phyloP scores from a whole-genome alignment of 2,888 invertebrate genomes.

The Sclerodermus sp. region DNA sequence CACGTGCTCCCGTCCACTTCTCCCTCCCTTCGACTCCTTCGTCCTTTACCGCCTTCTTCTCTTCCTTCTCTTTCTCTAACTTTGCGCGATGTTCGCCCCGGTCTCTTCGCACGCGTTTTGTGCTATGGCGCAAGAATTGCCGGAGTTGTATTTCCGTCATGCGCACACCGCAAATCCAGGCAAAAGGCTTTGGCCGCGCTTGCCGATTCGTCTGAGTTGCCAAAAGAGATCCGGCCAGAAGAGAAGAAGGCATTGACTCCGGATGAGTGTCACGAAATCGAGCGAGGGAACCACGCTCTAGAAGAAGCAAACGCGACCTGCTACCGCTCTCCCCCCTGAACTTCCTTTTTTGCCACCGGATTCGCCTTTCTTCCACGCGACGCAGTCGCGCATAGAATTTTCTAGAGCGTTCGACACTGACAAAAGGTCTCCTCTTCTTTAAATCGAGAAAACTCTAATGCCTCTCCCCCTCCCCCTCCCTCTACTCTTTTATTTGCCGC shows the following conservation, averaged over 20 bases:
- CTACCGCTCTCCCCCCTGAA: slow-evolving; percentile 2
- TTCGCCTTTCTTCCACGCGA: too few relatives aligned
- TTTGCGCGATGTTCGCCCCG: not conserved
- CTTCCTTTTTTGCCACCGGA: not conserved
- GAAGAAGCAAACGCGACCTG: not conserved
- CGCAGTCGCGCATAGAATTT: too few relatives aligned
- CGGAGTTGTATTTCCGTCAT: slow-evolving; percentile 34
- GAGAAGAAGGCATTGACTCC: slow-evolving; percentile 24
- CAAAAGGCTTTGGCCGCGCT: slow-evolving; percentile 14
- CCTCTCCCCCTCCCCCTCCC: too few relatives aligned
- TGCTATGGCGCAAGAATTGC: slow-evolving; percentile 23
- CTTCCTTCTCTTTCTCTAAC: too few relatives aligned
- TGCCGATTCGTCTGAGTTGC: too few relatives aligned
- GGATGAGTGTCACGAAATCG: slow-evolving; percentile 14
- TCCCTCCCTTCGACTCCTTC: too few relatives aligned
- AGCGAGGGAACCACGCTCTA: slow-evolving; percentile 17
- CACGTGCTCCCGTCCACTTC: slow-evolving; percentile 13
- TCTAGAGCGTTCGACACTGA: too few relatives aligned
- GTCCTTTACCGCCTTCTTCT: too few relatives aligned
- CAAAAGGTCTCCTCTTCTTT: too few relatives aligned
- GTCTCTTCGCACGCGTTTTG: slow-evolving; percentile 21
- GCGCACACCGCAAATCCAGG: slow-evolving; percentile 33
- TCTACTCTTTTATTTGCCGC: too few relatives aligned
- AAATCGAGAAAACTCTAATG: too few relatives aligned
- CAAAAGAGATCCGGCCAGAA: too few relatives aligned